A percentile compares a stretch with the other conserved stretches of the same genome.
These are phyloP conservation scores for Guaruba guarouba DNA, from an alignment of 2,113 vertebrate species.

Conservation along the genomic window DNA sequence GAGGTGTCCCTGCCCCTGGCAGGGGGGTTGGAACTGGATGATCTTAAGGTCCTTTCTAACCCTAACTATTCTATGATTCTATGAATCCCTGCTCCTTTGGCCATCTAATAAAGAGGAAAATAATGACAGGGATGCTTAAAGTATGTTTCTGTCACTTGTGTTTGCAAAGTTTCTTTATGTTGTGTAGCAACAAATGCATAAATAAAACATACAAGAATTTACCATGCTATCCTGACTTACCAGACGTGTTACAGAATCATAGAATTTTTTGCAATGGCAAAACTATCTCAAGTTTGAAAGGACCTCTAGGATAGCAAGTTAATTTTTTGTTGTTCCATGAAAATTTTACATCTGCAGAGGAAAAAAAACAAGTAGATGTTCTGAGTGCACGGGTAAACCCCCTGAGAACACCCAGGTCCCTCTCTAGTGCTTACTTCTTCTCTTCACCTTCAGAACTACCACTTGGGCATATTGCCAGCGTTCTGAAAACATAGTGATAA, in stretches of 20 bases:
- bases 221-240: not conserved
- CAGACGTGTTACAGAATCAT: not conserved
- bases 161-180: not conserved
- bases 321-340: not conserved
- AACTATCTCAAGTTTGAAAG: not conserved
- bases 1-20: too few species aligned
- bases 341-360: not conserved
- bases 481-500: not conserved
- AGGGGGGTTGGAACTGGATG: too few species aligned
- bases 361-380: not conserved
- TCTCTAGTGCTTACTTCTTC: not conserved
- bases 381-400: not conserved
- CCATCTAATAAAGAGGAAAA: not conserved
- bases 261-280: not conserved
- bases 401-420: accelerated
- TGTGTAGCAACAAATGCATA: not conserved
- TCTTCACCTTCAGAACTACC: not conserved
- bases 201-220: not conserved
- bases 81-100: not conserved
- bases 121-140: not conserved
- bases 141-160: not conserved
- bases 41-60: too few species aligned
- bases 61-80: too few species aligned
- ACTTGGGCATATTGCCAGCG: not conserved
- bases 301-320: not conserved